Evolutionary conservation across 1,140 invertebrate species (phyloP), one percentile per base, ranked within the genome.

Genomic region (Rhagoletis zephyria): DNA sequence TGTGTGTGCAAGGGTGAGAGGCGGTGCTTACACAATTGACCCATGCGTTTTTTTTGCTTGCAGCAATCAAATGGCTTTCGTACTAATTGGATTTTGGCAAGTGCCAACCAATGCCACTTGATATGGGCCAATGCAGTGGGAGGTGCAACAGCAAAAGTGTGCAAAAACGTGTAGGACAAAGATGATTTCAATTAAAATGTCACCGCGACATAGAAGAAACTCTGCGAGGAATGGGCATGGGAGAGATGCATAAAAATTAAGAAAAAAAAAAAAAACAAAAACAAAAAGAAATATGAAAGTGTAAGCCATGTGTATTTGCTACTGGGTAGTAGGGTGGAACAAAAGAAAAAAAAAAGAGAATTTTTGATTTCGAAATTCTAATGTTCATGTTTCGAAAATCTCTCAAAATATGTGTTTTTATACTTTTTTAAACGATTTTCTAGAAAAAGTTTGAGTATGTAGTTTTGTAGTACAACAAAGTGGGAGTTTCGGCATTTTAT

Each of bases 51-150:
- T 42, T 42, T 42, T 42, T n/a, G 6, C 59, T 63, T 60, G 56
- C 30, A 42, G 85, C 60, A 6, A 85, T 85, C 60, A 40, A 85
- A 85, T 85, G 30, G 56, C 56, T 85, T 85, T 85, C 85, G 30
- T 42, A 85, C 85, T 85, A 85, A 85, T 85, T 85, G 85, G 85
- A 85, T 60, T 85, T 85, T 85, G 85, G 60, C 85, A 60, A 85
- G 56, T 85, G 85, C 42, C 14, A 85, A 60, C 6, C 74, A 81
- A 51, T 81, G 51, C 48, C 51, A n/a, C n/a, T 81, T 30, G 30
- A 30, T 30, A 30, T 30, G 42, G 30, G 42, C 61, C 51, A 56
- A 56, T 56, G 51, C 10, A 56, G 5, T 5, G 5, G 10, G 5
- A 56, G 51, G 51, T 56, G 10, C 10, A 10, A 6, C 4, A 9